phyloP scores from a whole-genome alignment of 2,888 invertebrate genomes.

The Oscheius onirici region DNA sequence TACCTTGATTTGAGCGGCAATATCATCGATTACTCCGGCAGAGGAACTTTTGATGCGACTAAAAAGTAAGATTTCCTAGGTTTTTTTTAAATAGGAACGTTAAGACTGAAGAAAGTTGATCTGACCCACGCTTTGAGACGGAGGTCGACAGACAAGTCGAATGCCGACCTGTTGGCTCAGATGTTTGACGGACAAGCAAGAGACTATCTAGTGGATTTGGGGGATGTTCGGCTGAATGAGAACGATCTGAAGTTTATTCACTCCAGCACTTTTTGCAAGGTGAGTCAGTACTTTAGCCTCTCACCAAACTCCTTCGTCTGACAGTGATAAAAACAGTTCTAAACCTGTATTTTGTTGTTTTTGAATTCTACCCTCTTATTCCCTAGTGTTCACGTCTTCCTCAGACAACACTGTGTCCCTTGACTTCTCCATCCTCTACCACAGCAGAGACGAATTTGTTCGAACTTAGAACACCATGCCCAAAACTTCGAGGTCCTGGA shows the following conservation, averaged over 20 bases:
- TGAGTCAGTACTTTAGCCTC: no score
- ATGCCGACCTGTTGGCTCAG: slow-evolving; percentile 16
- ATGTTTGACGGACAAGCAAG: slow-evolving; percentile 19
- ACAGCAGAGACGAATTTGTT: no score
- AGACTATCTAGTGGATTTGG: slow-evolving; percentile 11
- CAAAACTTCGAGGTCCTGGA: no score
- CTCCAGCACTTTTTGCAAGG: slow-evolving; percentile 28
- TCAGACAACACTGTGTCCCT: no score
- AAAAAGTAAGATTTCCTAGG: slow-evolving; percentile 8
- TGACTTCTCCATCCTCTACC: no score
- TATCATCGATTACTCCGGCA: slow-evolving; percentile 11
- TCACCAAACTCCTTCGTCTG: no score
- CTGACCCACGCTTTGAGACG: slow-evolving; percentile 3
- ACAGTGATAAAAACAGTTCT: no score
- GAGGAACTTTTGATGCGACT: background rate
- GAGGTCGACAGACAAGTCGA: background rate
- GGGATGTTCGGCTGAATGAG: background rate
- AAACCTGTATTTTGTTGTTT: no score
- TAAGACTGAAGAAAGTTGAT: slow-evolving; percentile 15
- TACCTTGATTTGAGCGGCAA: slow-evolving; percentile 18
- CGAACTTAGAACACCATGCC: no score
- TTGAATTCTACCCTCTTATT: no score
- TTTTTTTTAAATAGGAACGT: background rate
- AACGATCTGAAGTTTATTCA: slow-evolving; percentile 14
- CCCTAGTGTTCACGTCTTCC: no score